These are phyloP conservation scores for Halcyon leucocephala DNA, from an alignment of 2,797 vertebrate species.

Conservation along the genomic window DNA sequence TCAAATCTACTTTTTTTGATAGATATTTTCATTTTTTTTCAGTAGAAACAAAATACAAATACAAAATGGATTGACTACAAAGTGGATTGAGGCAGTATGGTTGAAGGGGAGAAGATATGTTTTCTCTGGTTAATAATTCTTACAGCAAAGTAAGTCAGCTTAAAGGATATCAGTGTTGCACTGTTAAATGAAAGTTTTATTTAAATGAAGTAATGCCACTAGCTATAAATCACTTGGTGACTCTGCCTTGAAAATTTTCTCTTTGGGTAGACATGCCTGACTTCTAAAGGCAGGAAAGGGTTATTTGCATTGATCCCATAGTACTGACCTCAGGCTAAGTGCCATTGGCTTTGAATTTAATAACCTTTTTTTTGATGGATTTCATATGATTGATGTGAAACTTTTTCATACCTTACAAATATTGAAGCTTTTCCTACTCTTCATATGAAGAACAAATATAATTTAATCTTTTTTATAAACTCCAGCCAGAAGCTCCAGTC, in stretches of 20 bases:
- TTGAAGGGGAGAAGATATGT: not conserved
- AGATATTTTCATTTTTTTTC: not conserved
- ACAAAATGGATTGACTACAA: not conserved
- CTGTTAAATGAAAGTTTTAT: conserved; percentile 2
- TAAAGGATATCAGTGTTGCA: not conserved
- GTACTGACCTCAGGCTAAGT: not conserved
- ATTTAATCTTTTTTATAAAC: not conserved
- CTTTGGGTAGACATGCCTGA: not conserved
- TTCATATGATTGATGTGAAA: not conserved
- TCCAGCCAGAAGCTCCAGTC: not conserved
- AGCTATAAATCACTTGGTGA: not conserved
- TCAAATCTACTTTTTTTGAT: not conserved
- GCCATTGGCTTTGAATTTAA: conserved; percentile 28
- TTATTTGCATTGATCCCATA: conserved; percentile 20
- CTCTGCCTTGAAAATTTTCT: not conserved
- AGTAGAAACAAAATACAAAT: not conserved
- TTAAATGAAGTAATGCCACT: not conserved
- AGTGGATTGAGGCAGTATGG: not conserved
- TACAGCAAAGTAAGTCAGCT: not conserved
- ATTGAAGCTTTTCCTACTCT: not conserved
- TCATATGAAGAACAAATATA: not conserved
- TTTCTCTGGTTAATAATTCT: not conserved
- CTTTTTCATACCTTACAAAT: not conserved
- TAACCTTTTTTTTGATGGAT: not conserved
- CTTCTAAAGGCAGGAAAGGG: not conserved